phyloP scores from a whole-genome alignment of 2,797 vertebrate genomes.

The Danionella dracula region DNA sequence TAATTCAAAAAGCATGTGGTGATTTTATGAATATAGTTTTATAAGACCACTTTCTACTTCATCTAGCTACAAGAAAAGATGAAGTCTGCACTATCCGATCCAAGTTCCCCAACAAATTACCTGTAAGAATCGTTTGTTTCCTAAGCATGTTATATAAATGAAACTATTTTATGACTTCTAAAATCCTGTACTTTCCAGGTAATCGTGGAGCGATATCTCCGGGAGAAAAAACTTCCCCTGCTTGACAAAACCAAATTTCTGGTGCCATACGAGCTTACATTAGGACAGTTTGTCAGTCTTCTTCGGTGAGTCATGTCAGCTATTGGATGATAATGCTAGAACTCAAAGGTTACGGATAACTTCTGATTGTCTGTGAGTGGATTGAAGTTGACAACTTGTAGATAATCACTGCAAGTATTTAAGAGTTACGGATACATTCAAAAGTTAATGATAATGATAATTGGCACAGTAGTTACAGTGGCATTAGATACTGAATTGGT shows the following conservation, averaged over 20 bases:
- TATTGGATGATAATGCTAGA: too few relatives aligned
- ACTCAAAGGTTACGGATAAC: too few relatives aligned
- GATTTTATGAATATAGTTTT: too few relatives aligned
- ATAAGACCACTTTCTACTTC: too few relatives aligned
- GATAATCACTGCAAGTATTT: too few relatives aligned
- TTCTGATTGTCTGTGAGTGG: too few relatives aligned
- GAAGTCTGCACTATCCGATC: constrained; percentile 74
- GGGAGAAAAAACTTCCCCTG: constrained; percentile 71
- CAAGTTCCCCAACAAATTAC: constrained; percentile 79
- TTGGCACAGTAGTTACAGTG: too few relatives aligned
- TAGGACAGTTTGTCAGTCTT: constrained; percentile 78
- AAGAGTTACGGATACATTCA: too few relatives aligned
- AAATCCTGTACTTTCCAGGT: constrained; percentile 58
- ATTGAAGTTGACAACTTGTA: too few relatives aligned
- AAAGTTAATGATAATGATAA: too few relatives aligned
- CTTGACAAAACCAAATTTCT: constrained; percentile 80
- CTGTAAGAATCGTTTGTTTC: constrained; percentile 56
- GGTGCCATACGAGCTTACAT: constrained; percentile 74
- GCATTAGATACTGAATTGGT: too few relatives aligned
- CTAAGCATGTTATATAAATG: not conserved
- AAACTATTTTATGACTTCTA: not conserved
- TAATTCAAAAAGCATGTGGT: too few relatives aligned
- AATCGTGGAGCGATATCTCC: constrained; percentile 75
- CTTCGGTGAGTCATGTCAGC: constrained; percentile 64
- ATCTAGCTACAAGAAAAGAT: constrained; percentile 72